Base-by-base conservation (phyloP, 2,888 invertebrate genomes). In the Amiota communis region DNA sequence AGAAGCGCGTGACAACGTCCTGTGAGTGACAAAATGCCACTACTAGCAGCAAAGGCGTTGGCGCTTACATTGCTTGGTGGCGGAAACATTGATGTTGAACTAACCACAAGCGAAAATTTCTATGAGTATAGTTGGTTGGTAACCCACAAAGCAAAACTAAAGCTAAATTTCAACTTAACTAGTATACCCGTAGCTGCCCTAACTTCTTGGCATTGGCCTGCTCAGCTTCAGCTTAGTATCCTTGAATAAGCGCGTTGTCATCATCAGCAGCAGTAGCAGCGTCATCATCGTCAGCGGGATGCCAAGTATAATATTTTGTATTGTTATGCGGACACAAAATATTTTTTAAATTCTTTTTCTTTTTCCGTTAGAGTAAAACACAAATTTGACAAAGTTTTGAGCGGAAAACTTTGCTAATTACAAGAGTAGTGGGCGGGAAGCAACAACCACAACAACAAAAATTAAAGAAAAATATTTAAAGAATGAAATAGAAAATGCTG, bases 401-500 rank as follows among this genome's bases (percentile, higher is more conserved):
- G 80, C 81, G 80, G 83, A 81, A 83, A 81, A 81, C 81, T 81
- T 81, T 81, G 83, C 81, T 81, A 83, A 81, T 81, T 81, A 83
- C 80, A 83, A 80, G 82, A 81, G 81, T 83, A 80, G 81, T 36
- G 36, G 36, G 36, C 36, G 77, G 77, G 80, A 74, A 76, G 75
- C 20, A 53, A 8, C 48, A 15, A 48, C 67, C 51, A 67, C 2
- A 46, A 36, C 1, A 36, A 17, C 46, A 69, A 69, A 12, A 49
- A 53, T 15, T 48, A 46, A 47, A 71, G 48, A 53, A 70, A 70
- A 70, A 56, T 36, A 57, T 68, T 64, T 49, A 72, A 64, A 72
- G 75, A 78, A 77, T 76, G 75, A 10, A 51, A 11, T 51, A 51
- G 12, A 51, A n/a, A 51, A 76, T 73, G 73, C 74, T 81, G 79